A percentile compares a stretch with the other conserved stretches of the same genome.
Conservation (phyloP, 2,888 invertebrate species). For the Oeneis ivallda region DNA sequence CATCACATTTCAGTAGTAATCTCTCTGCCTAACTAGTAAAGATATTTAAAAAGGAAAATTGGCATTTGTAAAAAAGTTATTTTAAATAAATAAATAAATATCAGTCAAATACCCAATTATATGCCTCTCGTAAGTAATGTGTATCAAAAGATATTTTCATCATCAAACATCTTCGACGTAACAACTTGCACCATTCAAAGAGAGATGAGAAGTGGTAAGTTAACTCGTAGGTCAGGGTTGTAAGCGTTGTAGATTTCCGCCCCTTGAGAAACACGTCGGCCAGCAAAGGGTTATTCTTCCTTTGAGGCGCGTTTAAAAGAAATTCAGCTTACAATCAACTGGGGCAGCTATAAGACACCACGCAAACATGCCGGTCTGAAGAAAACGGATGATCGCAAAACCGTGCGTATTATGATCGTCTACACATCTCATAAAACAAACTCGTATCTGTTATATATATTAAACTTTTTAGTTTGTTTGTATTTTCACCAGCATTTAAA, state of each 20-base stretch:
- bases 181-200: background rate
- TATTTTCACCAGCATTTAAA: too few relatives aligned
- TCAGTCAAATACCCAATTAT: too few relatives aligned
- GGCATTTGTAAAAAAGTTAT: too few relatives aligned
- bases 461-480: too few relatives aligned
- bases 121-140: background rate
- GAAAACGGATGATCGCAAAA: background rate
- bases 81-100: too few relatives aligned
- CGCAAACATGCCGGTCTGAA: slow-evolving; percentile 12
- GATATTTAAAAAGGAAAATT: too few relatives aligned
- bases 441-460: too few relatives aligned
- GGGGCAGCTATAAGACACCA: slow-evolving; percentile 25
- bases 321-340: slow-evolving; percentile 38
- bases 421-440: too few relatives aligned
- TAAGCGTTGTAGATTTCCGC: slow-evolving; percentile 29
- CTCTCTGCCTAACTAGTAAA: too few relatives aligned
- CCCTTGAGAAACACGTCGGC: slow-evolving; percentile 25
- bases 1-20: too few relatives aligned
- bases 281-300: slow-evolving; percentile 30
- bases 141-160: background rate
- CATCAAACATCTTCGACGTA: background rate
- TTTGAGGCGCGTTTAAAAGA: slow-evolving; percentile 28
- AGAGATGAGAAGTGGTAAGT: slow-evolving; percentile 4
- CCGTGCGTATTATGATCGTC: background rate
- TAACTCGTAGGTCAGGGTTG: slow-evolving; percentile 24